Conservation (phyloP, 1,140 invertebrate species). For the Propsilocerus akamusi region DNA sequence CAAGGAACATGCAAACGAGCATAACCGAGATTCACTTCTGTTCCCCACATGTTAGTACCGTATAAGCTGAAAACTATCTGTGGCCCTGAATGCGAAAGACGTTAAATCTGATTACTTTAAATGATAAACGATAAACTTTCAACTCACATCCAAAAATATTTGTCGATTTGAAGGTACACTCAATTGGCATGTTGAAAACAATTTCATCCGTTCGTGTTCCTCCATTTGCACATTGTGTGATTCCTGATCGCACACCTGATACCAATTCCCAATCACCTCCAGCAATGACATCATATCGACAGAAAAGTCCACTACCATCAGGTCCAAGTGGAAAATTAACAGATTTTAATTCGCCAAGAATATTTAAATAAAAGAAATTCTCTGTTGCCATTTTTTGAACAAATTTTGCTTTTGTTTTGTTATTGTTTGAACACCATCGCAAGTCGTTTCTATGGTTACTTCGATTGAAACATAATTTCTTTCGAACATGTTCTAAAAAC, state of each 20-base stretch:
- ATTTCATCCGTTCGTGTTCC: slow-evolving; percentile 16
- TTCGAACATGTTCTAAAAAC: no score
- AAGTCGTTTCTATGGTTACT: no score
- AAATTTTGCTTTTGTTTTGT: background rate
- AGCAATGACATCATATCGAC: slow-evolving; percentile 21
- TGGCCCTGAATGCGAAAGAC: slow-evolving; percentile 16
- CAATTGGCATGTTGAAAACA: slow-evolving; percentile 24
- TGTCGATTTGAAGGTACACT: slow-evolving; percentile 21
- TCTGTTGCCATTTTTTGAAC: background rate
- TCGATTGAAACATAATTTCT: no score
- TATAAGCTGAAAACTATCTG: slow-evolving; percentile 23
- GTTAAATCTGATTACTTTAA: background rate
- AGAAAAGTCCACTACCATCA: slow-evolving; percentile 17
- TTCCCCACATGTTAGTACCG: slow-evolving; percentile 17
- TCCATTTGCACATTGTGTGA: slow-evolving; percentile 19
- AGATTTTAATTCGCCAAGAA: background rate
- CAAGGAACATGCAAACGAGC: slow-evolving; percentile 21
- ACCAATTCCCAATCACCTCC: slow-evolving; percentile 21
- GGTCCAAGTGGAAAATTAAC: slow-evolving; percentile 18
- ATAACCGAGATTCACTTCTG: slow-evolving; percentile 20
- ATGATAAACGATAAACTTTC: background rate
- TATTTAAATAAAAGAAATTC: slow-evolving; percentile 1
- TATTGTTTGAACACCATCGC: no score
- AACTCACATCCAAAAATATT: slow-evolving; percentile 24
- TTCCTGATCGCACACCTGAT: slow-evolving; percentile 17